Conservation (phyloP, 2,888 invertebrate genomes). For the Rhynchonema sp. region DNA sequence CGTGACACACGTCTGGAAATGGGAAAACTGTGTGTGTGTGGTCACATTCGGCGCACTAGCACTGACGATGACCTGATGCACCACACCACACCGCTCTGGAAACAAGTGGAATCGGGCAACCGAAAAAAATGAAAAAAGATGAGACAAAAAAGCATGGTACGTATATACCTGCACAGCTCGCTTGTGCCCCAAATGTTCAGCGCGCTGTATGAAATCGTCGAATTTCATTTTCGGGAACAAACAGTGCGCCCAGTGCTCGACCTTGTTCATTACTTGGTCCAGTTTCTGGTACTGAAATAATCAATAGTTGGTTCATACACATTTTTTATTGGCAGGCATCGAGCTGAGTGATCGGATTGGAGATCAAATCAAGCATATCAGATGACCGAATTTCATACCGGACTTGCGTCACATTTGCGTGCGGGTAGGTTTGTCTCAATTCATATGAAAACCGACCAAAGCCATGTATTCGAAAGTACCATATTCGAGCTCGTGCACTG, state of each 20-base stretch:
- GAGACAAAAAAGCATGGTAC: background rate
- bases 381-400: background rate
- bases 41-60: too few relatives aligned
- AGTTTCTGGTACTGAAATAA: constrained; percentile 50
- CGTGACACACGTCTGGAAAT: constrained; percentile 9
- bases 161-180: constrained; percentile 48
- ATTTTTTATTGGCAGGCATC: background rate
- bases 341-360: background rate
- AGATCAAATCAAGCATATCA: too few relatives aligned
- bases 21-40: background rate
- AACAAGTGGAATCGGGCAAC: too few relatives aligned
- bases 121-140: background rate
- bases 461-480: too few relatives aligned
- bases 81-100: background rate
- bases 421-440: too few relatives aligned
- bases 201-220: constrained; percentile 56
- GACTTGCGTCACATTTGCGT: background rate
- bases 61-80: too few relatives aligned
- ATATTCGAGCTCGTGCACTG: too few relatives aligned
- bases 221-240: constrained; percentile 72
- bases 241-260: constrained; percentile 84
- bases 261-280: constrained; percentile 51
- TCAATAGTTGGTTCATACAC: background rate
- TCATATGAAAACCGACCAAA: too few relatives aligned
- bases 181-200: constrained; percentile 63